Conservation (phyloP, 64 coral and sea anemone genomes). For the Pocillopora damicornis region DNA sequence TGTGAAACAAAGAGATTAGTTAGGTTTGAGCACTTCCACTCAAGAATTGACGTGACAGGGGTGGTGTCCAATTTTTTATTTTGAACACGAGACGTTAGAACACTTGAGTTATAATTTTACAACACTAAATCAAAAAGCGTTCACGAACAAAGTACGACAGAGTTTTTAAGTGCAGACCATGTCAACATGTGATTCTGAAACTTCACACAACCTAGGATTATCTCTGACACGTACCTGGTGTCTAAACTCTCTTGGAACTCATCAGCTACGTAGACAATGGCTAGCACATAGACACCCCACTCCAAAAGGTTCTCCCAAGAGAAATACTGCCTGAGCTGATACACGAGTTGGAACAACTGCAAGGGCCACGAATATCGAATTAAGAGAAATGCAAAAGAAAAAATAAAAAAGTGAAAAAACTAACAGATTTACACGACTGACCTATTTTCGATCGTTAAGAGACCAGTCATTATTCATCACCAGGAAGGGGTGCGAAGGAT, state of each 20-base stretch:
- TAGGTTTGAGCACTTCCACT: background rate
- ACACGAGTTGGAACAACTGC: slow-evolving; percentile 79
- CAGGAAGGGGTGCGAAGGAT: too few species aligned
- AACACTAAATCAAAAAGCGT: too few species aligned
- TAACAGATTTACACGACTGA: background rate
- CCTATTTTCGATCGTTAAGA: too few species aligned
- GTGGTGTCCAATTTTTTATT: too few species aligned
- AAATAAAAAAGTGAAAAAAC: background rate
- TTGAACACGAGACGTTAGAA: too few species aligned
- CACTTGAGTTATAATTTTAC: too few species aligned
- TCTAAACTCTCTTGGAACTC: slow-evolving; percentile 43
- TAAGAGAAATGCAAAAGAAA: background rate
- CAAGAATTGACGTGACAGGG: too few species aligned
- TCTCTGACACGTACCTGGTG: background rate
- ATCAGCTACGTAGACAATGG: slow-evolving; percentile 67
- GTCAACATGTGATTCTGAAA: too few species aligned
- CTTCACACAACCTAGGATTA: too few species aligned
- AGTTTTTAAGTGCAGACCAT: too few species aligned
- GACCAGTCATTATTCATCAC: too few species aligned
- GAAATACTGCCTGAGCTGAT: slow-evolving; percentile 72
- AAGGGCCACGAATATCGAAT: background rate
- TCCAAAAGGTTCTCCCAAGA: slow-evolving; percentile 77
- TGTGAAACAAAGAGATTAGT: background rate
- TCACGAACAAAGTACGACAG: too few species aligned
- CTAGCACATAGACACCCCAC: slow-evolving; percentile 64